phyloP scores from a whole-genome alignment of 2,888 invertebrate species.

The Stramonita haemastoma region DNA sequence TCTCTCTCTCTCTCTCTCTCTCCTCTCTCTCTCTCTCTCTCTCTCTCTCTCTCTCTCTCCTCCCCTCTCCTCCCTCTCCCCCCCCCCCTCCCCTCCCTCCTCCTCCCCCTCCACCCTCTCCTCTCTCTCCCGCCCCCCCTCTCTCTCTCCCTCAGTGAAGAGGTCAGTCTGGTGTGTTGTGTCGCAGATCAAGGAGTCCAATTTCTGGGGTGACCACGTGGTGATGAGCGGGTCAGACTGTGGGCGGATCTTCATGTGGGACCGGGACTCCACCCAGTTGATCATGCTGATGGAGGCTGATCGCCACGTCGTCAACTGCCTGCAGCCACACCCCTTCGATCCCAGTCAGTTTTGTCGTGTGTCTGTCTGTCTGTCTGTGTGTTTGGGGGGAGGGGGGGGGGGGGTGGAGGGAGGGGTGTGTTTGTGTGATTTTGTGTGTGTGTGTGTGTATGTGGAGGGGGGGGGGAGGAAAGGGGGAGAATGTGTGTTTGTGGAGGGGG shows the following conservation, averaged over 20 bases:
- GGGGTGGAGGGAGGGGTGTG: background rate
- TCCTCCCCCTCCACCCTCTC: no score
- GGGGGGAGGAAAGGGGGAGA: background rate
- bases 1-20: no score
- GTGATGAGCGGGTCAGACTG: conserved; percentile 94
- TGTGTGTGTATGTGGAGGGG: background rate
- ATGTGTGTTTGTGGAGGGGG: background rate
- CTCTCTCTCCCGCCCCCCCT: no score
- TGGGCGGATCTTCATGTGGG: conserved; percentile 91
- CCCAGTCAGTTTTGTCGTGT: conserved; percentile 66
- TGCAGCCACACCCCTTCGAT: conserved; percentile 89
- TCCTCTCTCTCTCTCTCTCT: no score
- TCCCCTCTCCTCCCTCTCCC: no score
- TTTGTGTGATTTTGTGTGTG: background rate
- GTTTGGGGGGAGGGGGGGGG: background rate
- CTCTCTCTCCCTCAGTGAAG: no score
- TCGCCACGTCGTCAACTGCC: conserved; percentile 88
- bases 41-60: no score
- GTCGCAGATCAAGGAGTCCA: conserved; percentile 89
- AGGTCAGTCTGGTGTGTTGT: background rate
- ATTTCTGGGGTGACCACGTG: conserved; percentile 89
- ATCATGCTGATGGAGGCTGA: conserved; percentile 89
- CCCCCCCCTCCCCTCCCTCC: no score
- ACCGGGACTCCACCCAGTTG: conserved; percentile 84
- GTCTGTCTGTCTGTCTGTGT: background rate